Evolutionary conservation across 2,797 vertebrate species (phyloP).

Genomic region (Ctenosaura bakeri): DNA sequence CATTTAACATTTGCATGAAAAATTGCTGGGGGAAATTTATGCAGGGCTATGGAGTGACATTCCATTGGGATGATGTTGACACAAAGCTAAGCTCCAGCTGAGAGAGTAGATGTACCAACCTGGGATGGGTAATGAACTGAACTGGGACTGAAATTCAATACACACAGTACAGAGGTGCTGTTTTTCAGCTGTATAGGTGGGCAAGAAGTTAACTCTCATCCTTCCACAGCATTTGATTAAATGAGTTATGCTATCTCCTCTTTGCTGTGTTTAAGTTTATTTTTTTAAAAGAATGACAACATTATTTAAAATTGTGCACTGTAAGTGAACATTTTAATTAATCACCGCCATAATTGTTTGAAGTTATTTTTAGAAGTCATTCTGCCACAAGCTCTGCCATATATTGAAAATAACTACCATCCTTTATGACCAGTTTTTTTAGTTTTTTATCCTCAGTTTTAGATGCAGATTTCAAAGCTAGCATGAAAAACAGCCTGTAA

Average conservation of each 20-base stretch:
- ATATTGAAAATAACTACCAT: not conserved
- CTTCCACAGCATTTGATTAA: not conserved
- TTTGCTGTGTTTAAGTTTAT: not conserved
- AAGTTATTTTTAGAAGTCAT: not conserved
- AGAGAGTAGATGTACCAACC: no score
- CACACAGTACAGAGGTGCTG: not conserved
- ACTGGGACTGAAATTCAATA: not conserved
- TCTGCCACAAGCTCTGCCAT: not conserved
- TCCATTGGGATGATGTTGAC: not conserved
- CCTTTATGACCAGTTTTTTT: not conserved
- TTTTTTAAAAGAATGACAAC: not conserved
- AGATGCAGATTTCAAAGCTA: slow-evolving; percentile 22
- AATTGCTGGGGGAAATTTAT: not conserved
- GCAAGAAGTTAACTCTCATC: not conserved
- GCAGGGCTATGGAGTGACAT: not conserved
- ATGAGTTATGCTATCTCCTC: not conserved
- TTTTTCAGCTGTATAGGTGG: not conserved
- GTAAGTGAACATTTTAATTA: not conserved
- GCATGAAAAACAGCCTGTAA: slow-evolving; percentile 16
- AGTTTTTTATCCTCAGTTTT: not conserved
- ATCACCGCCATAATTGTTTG: not conserved
- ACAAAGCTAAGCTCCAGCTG: not conserved
- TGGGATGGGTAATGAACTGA: not conserved
- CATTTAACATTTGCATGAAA: no score
- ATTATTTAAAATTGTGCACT: not conserved